phyloP scores from a whole-genome alignment of 2,888 invertebrate genomes.

The Aleiodes leptofemur region DNA sequence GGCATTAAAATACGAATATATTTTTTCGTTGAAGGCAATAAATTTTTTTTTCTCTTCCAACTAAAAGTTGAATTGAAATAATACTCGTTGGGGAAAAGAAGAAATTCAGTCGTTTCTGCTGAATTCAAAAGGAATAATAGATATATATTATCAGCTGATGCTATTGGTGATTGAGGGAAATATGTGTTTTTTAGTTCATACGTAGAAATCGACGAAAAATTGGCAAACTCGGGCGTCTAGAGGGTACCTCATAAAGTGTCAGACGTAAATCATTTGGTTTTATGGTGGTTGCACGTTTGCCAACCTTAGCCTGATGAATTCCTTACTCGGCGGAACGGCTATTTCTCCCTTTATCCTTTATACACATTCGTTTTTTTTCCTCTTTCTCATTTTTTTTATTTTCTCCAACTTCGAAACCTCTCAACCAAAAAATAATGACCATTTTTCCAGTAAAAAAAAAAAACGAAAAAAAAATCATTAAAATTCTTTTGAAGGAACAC shows the following conservation, averaged over 20 bases:
- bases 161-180: not conserved
- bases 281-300: conserved; percentile 74
- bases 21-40: not conserved
- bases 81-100: not conserved
- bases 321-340: conserved; percentile 65
- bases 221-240: conserved; percentile 72
- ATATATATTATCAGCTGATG: not conserved
- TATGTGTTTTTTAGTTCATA: conserved; percentile 2
- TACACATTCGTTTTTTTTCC: conserved; percentile 36
- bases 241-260: conserved; percentile 73
- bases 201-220: conserved; percentile 72
- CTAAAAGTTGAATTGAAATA: not conserved
- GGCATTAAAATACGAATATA: not conserved
- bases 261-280: conserved; percentile 74
- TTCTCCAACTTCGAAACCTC: conserved; percentile 2
- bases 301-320: conserved; percentile 75
- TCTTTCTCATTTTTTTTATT: conserved; percentile 31
- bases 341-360: conserved; percentile 44
- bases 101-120: not conserved
- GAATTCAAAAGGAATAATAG: not conserved
- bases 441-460: not conserved
- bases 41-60: not conserved
- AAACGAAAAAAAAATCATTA: not conserved
- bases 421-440: conserved; percentile 14
- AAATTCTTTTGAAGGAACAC: conserved; percentile 8